A percentile compares a stretch with the other conserved stretches of the same genome.
phyloP scores from a whole-genome alignment of 2,113 vertebrate genomes.

The Salvelinus namaycush region DNA sequence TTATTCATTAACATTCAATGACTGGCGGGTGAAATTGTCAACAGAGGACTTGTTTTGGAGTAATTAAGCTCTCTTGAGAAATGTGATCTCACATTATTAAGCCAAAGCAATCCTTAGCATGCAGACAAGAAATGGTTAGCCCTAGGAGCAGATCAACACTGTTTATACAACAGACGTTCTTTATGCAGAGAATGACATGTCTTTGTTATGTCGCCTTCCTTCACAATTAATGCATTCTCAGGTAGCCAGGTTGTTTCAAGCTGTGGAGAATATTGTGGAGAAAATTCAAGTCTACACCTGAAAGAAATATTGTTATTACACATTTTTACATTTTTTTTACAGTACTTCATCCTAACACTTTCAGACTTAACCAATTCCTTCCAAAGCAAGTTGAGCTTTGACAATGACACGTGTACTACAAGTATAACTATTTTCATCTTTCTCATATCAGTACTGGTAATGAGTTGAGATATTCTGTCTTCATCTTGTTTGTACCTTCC shows the following conservation, averaged over 20 bases:
- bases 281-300: constrained; percentile 21
- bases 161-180: constrained; percentile 50
- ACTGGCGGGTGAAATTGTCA: constrained; percentile 52
- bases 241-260: constrained; percentile 16
- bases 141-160: constrained; percentile 45
- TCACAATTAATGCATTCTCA: constrained; percentile 46
- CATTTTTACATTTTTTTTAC: background rate
- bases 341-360: background rate
- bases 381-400: background rate
- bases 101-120: constrained; percentile 36
- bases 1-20: constrained; percentile 57
- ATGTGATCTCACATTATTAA: constrained; percentile 46
- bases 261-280: constrained; percentile 17
- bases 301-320: constrained; percentile 7
- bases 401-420: background rate
- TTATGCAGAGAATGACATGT: constrained; percentile 21
- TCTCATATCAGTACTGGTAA: background rate
- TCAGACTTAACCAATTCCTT: background rate
- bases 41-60: constrained; percentile 43
- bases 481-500: background rate
- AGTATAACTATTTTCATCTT: background rate
- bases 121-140: constrained; percentile 25
- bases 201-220: constrained; percentile 37
- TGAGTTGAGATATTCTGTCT: background rate
- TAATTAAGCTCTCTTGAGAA: constrained; percentile 55